Base-by-base conservation (phyloP, 2,797 vertebrate genomes). In the Girardinus metallicus region DNA sequence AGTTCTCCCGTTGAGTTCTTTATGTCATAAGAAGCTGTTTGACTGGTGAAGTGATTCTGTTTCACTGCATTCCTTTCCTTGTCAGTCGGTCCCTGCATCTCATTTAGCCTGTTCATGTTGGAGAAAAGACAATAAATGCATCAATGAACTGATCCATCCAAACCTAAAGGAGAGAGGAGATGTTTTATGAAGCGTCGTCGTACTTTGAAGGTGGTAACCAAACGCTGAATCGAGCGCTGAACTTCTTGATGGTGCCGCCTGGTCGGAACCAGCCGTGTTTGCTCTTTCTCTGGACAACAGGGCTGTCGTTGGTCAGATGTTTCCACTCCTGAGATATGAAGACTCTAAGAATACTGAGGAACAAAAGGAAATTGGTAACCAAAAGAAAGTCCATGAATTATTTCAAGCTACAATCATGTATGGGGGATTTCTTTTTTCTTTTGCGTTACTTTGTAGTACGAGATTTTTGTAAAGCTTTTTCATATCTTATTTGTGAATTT, bases 311-410 rank as follows among this genome's bases (percentile, higher is more conserved):
- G 86, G 96, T 97, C 83, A 98, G 94, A 80, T 98, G 96, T 83
- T 97, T 97, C 98, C 98, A 99, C 93, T 98, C 97, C 86, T 95
- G 97, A 57, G 97, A 96, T 51, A 98, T 97, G 91, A 99, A 99
- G 89, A 96, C 94, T 81, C 95, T 94, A 88, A 99, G 94, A 92
- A 99, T 97, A 90, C 98, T 99, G 84, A 11, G 31, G 70, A 73
- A 78, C 64, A 89, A 71, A 29, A 0, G 0, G 3, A n/a, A 44
- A 29, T 8, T 16, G 39, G 68, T 29, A 21, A 71, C 68, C 68
- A 71, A 29, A 16, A n/a, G 6, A n/a, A 41, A 11, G 11, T 4
- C 10, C 10, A 2, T 41, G 12, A 26, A n/a, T 39, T 6, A 36
- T 15, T 36, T 39, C 34, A 39, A 39, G 73, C 34, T 39, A 26